Evolutionary conservation across 92 coral and sea anemone genomes (phyloP).

Genomic region (Siderastrea siderea): DNA sequence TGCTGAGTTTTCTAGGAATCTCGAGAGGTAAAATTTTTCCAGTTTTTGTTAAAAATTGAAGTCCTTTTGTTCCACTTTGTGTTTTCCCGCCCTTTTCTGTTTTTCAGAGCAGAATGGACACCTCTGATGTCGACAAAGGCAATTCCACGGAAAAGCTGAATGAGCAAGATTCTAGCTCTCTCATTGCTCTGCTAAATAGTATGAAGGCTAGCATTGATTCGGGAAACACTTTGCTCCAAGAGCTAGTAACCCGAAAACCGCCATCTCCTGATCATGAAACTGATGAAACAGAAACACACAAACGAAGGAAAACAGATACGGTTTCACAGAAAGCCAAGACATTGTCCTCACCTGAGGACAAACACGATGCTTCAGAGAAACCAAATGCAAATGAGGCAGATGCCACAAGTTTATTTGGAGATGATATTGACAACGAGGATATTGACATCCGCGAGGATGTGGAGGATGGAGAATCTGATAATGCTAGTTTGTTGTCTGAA

Average conservation of each 20-base stretch:
- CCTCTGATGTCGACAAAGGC: too few relatives aligned
- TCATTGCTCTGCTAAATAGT: too few relatives aligned
- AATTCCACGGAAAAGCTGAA: neutral
- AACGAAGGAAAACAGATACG: slow-evolving; percentile 6
- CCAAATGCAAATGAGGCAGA: slow-evolving; percentile 5
- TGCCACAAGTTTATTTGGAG: slow-evolving; percentile 22
- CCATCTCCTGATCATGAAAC: too few relatives aligned
- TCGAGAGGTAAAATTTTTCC: neutral
- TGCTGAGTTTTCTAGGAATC: too few relatives aligned
- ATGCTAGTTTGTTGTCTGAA: neutral
- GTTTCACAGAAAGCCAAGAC: slow-evolving; percentile 27
- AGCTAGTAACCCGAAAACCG: too few relatives aligned
- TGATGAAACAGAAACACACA: neutral
- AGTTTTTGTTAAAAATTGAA: too few relatives aligned
- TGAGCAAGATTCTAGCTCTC: neutral
- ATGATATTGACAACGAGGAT: neutral
- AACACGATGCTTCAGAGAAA: neutral
- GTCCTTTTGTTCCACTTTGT: too few relatives aligned
- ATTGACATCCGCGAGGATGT: too few relatives aligned
- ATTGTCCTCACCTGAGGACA: neutral
- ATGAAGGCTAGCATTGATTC: neutral
- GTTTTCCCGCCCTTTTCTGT: too few relatives aligned
- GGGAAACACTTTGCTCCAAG: neutral
- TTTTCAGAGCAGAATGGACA: neutral
- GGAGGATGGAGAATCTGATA: neutral